These are phyloP conservation scores for Platorchestia sp. DNA, from an alignment of 1,140 invertebrate genomes.

Conservation along the genomic window DNA sequence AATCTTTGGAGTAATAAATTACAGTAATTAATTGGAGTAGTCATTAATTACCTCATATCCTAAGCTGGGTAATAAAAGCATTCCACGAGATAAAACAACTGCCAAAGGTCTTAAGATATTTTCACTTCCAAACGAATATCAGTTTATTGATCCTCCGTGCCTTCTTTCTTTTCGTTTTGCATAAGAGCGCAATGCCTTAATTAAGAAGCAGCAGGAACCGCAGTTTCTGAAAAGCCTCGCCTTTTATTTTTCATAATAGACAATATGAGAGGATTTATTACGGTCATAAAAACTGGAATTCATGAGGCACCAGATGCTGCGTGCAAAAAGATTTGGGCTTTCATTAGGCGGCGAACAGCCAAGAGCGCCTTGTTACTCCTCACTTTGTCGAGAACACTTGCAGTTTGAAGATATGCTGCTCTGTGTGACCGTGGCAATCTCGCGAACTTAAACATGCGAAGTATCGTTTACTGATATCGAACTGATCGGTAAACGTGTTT, in stretches of 20 bases:
- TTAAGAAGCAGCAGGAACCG: too few relatives aligned
- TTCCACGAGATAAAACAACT: too few relatives aligned
- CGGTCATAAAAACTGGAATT: slow-evolving; percentile 17
- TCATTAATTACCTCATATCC: too few relatives aligned
- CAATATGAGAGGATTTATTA: slow-evolving; percentile 22
- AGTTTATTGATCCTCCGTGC: too few relatives aligned
- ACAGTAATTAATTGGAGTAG: too few relatives aligned
- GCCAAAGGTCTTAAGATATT: too few relatives aligned
- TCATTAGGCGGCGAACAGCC: neutral
- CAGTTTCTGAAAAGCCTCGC: neutral
- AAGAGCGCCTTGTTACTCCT: neutral
- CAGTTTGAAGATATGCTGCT: neutral
- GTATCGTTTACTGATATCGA: neutral
- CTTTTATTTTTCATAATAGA: neutral
- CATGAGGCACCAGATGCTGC: neutral
- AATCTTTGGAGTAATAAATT: too few relatives aligned
- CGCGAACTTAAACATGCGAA: neutral
- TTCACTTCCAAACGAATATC: too few relatives aligned
- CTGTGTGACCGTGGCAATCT: neutral
- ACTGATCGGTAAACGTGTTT: too few relatives aligned
- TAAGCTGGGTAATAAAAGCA: too few relatives aligned
- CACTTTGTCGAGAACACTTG: neutral
- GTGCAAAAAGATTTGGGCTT: neutral
- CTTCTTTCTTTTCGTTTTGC: too few relatives aligned
- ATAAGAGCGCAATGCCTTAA: too few relatives aligned